phyloP scores from a whole-genome alignment of 2,113 vertebrate genomes.

The Barbus barbus region DNA sequence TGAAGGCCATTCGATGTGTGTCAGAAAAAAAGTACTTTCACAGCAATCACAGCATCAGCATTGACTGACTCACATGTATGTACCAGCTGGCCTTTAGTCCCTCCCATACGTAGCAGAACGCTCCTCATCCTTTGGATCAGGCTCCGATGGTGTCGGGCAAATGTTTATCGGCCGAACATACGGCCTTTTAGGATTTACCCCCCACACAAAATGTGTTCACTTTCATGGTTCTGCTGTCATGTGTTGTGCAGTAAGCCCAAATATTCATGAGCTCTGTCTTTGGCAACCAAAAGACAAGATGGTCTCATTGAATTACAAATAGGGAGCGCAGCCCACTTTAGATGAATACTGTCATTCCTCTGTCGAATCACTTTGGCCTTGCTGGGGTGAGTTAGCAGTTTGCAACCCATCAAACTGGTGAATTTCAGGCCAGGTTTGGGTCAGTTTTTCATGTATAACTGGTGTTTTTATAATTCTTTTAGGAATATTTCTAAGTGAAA shows the following conservation, averaged over 20 bases:
- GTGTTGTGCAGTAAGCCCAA: background rate
- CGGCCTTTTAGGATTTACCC: conserved; percentile 18
- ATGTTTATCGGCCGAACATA: conserved; percentile 19
- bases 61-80: background rate
- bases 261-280: conserved; percentile 30
- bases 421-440: background rate
- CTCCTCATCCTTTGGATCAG: background rate
- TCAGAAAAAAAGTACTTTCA: conserved; percentile 20
- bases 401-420: background rate
- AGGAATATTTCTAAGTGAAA: too few species aligned
- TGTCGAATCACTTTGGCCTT: conserved; percentile 15
- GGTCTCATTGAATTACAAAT: conserved; percentile 34
- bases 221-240: conserved; percentile 11
- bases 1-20: conserved; percentile 19
- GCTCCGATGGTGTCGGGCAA: conserved; percentile 1
- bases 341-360: conserved; percentile 10
- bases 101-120: background rate
- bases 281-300: conserved; percentile 25
- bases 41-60: background rate
- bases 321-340: conserved; percentile 7
- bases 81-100: conserved; percentile 15
- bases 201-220: conserved; percentile 23
- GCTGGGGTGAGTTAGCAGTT: conserved; percentile 7
- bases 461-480: too few species aligned
- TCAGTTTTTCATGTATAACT: background rate